phyloP scores from a whole-genome alignment of 2,888 invertebrate genomes.

The Troilus luridus region DNA sequence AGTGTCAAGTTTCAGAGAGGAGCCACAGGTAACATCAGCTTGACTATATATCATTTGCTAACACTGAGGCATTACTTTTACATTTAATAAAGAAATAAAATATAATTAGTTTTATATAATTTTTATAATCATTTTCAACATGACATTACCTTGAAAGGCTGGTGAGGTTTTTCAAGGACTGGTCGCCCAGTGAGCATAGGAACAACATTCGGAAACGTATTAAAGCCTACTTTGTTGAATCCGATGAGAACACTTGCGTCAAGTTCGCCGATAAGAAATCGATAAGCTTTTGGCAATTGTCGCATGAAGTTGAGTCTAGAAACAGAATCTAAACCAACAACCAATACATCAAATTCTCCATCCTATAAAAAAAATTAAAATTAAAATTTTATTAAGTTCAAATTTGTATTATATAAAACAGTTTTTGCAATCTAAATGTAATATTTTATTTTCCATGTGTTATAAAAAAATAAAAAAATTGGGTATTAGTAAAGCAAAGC shows the following conservation, averaged over 20 bases:
- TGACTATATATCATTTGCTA: too few relatives aligned
- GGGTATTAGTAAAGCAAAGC: too few relatives aligned
- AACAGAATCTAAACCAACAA: conserved; percentile 70
- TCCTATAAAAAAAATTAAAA: conserved; percentile 55
- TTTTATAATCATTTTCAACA: neutral
- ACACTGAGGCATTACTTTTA: too few relatives aligned
- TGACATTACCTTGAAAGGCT: conserved; percentile 29
- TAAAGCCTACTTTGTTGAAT: conserved; percentile 72
- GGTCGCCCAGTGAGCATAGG: conserved; percentile 69
- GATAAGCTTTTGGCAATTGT: conserved; percentile 68
- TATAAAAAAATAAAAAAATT: too few relatives aligned
- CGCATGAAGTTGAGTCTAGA: conserved; percentile 69
- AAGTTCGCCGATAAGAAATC: conserved; percentile 65
- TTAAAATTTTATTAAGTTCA: neutral
- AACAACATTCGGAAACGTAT: conserved; percentile 72
- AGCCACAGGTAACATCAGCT: too few relatives aligned
- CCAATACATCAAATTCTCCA: conserved; percentile 67
- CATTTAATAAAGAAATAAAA: too few relatives aligned
- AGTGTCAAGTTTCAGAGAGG: too few relatives aligned
- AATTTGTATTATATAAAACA: too few relatives aligned
- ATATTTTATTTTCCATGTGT: too few relatives aligned
- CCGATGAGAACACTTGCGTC: conserved; percentile 68
- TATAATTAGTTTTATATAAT: too few relatives aligned
- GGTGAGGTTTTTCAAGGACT: neutral
- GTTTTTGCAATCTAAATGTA: too few relatives aligned